Evolutionary conservation across 2,888 invertebrate species (phyloP), one percentile per base, ranked within the genome.

Genomic region (Cabera pusaria): DNA sequence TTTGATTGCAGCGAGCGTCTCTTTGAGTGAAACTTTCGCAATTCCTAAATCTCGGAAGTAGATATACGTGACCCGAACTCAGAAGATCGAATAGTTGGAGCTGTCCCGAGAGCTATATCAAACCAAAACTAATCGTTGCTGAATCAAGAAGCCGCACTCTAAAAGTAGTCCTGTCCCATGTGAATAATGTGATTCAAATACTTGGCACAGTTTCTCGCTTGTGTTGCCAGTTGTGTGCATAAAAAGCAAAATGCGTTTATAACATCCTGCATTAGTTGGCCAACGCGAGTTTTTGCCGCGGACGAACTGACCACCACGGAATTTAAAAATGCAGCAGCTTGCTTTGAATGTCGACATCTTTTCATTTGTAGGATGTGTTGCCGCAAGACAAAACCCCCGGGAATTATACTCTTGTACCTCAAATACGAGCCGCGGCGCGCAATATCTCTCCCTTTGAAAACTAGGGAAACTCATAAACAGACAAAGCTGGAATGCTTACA

Each of bases 361-460:
- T 75, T 77, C 80, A 83, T 85, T 83, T 78, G 76, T 77, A 71
- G 62, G 64, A 71, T 67, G 73, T 74, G 71, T 70, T 68, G 72
- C 74, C 74, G 68, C 75, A 72, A 84, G 81, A 85, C 83, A 85
- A 84, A 84, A 84, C 84, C 77, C 64, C 72, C 67, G 78, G 78
- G 79, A 83, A 82, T 83, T 84, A 82, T 79, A 72, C 77, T 81
- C 81, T 76, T 78, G 76, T 80, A 76, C 67, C 69, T 80, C 82
- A 82, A 84, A 82, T 78, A 81, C 79, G 72, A 68, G 65, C 67
- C 40, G 62, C 65, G 58, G 65, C 59, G 72, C 68, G 83, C 72
- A 81, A 85, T 81, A 80, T 78, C 71, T 72, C 66, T 69, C 70
- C 74, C 79, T 86, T 86, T 85, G 82, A 82, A 73, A 78, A 72